Percentiles rank a stretch among this genome's conserved stretches.
These are phyloP conservation scores for Hippasteria phrygiana DNA, from an alignment of 53 echinoderm and acorn worm genomes.

Conservation along the genomic window DNA sequence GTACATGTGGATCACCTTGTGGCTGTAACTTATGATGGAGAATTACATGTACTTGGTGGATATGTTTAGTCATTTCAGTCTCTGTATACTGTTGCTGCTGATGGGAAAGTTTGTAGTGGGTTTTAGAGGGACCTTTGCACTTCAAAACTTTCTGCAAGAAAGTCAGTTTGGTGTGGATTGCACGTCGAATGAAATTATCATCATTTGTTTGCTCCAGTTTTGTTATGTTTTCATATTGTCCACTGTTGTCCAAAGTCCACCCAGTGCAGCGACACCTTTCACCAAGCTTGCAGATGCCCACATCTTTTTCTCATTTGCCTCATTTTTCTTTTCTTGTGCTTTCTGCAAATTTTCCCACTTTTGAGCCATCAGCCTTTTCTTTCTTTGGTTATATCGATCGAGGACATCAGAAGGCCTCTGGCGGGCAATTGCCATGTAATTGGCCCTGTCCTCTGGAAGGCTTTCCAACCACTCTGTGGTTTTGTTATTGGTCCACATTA, in stretches of 20 bases:
- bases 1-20: too few relatives aligned
- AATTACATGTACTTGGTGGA: too few relatives aligned
- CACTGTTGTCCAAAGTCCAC: background rate
- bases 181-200: too few relatives aligned
- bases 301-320: background rate
- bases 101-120: too few relatives aligned
- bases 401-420: constrained; percentile 23
- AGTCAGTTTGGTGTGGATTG: too few relatives aligned
- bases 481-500: constrained; percentile 72
- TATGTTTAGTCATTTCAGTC: too few relatives aligned
- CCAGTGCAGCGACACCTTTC: background rate
- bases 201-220: too few relatives aligned
- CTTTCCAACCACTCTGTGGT: constrained; percentile 67
- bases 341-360: constrained; percentile 44
- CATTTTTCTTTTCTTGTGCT: constrained; percentile 14
- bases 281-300: background rate
- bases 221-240: background rate
- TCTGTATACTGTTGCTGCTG: too few relatives aligned
- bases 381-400: background rate
- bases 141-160: too few relatives aligned
- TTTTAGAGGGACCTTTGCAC: too few relatives aligned
- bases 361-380: constrained; percentile 4
- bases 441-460: background rate
- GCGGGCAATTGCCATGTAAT: constrained; percentile 62
- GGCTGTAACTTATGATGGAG: too few relatives aligned